A percentile compares a stretch with the other conserved stretches of the same genome.
These are phyloP conservation scores for Vanessa cardui DNA, from an alignment of 2,888 invertebrate species.

Conservation along the genomic window DNA sequence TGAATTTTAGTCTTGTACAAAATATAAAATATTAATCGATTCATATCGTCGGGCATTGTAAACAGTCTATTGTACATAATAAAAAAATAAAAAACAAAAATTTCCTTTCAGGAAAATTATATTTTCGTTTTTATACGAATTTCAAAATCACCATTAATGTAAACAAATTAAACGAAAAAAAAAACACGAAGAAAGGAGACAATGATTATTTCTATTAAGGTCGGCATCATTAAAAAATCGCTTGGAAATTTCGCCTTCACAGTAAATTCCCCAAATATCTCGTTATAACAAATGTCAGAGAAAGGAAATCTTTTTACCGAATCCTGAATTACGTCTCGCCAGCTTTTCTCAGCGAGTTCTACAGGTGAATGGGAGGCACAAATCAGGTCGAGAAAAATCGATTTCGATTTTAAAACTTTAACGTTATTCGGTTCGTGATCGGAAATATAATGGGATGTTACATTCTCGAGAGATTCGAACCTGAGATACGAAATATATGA, in stretches of 20 bases:
- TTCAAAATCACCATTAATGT: not conserved
- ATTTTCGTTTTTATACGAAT: not conserved
- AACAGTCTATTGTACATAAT: no score
- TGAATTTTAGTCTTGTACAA: no score
- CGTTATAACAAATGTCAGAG: slow-evolving; percentile 39
- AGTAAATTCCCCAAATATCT: slow-evolving; percentile 35
- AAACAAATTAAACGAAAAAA: not conserved
- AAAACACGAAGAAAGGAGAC: slow-evolving; percentile 15
- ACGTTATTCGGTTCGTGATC: slow-evolving; percentile 46
- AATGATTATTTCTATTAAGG: slow-evolving; percentile 19
- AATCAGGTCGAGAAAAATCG: slow-evolving; percentile 61
- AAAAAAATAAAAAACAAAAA: no score
- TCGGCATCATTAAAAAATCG: slow-evolving; percentile 19
- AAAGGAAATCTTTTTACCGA: slow-evolving; percentile 37
- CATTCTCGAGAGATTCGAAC: slow-evolving; percentile 30
- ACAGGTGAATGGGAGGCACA: slow-evolving; percentile 51
- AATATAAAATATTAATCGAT: no score
- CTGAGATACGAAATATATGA: slow-evolving; percentile 12
- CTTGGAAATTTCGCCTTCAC: slow-evolving; percentile 21
- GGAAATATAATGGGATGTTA: slow-evolving; percentile 44
- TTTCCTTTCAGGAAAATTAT: no score
- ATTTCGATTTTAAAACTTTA: slow-evolving; percentile 55
- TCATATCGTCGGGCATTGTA: no score
- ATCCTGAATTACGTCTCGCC: slow-evolving; percentile 38
- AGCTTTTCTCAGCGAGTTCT: slow-evolving; percentile 37